A percentile compares a stretch with the other conserved stretches of the same genome.
These are phyloP conservation scores for Porites australiensis DNA, from an alignment of 64 coral and sea anemone genomes.

Conservation along the genomic window DNA sequence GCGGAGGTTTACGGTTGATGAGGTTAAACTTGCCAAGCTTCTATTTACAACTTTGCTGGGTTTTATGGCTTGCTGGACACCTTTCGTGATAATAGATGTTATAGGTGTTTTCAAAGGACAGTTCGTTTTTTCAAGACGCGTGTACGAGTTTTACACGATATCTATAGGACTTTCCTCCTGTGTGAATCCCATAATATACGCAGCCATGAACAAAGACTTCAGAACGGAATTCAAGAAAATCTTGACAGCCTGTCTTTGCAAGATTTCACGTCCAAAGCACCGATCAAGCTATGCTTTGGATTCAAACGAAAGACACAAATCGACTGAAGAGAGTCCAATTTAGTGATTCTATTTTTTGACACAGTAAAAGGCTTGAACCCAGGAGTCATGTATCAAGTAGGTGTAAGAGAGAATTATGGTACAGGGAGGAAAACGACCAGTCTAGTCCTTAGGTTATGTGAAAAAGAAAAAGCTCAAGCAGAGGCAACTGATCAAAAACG, in stretches of 20 bases:
- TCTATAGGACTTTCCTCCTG: conserved; percentile 29
- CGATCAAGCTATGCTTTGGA: background rate
- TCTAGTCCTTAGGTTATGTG: no score
- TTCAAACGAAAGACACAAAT: background rate
- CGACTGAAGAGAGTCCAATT: background rate
- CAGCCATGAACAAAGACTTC: conserved; percentile 64
- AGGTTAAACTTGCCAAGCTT: conserved; percentile 61
- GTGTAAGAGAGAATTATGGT: no score
- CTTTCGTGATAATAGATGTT: conserved; percentile 67
- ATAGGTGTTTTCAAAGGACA: conserved; percentile 48
- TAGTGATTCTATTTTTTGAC: background rate
- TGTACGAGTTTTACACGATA: conserved; percentile 43
- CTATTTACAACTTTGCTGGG: conserved; percentile 54
- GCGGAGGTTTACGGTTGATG: conserved; percentile 4
- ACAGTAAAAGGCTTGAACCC: no score
- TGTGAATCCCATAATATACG: conserved; percentile 67
- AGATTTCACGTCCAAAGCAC: background rate
- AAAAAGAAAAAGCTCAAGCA: no score
- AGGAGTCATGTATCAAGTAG: no score
- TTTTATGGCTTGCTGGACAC: conserved; percentile 57
- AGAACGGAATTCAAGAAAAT: conserved; percentile 47
- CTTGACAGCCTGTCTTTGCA: background rate
- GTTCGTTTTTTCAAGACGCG: conserved; percentile 33
- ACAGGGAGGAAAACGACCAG: no score
- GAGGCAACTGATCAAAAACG: no score